A percentile compares a stretch with the other conserved stretches of the same genome.
Evolutionary conservation across 2,797 vertebrate species (phyloP).

Genomic region (Oreortyx pictus): DNA sequence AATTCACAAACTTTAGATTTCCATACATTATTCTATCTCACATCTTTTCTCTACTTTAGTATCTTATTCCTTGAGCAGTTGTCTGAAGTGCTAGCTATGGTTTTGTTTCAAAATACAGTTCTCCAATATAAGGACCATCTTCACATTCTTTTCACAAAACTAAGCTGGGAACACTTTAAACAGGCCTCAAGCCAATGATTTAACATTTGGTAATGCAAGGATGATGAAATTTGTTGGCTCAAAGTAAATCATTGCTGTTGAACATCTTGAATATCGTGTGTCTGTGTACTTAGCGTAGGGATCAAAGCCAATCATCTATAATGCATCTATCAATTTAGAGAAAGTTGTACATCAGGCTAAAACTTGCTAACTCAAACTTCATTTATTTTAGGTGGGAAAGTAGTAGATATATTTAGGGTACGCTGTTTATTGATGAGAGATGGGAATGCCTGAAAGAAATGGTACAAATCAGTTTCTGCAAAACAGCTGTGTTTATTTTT

Average conservation of each 20-base stretch:
- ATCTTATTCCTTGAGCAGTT: background rate
- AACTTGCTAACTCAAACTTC: background rate
- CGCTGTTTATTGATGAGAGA: background rate
- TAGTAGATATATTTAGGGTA: background rate
- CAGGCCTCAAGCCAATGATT: background rate
- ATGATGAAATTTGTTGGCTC: conserved; percentile 1
- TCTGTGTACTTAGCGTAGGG: background rate
- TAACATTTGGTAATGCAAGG: conserved; percentile 20
- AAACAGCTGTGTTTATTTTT: background rate
- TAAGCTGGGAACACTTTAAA: background rate
- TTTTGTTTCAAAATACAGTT: background rate
- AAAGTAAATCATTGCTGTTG: conserved; percentile 3
- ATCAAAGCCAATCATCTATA: conserved; percentile 17
- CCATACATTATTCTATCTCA: background rate
- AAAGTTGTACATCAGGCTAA: background rate
- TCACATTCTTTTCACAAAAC: background rate
- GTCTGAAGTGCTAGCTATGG: background rate
- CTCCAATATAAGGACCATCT: background rate
- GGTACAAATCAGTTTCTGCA: background rate
- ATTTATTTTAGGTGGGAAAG: background rate
- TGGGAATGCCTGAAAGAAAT: background rate
- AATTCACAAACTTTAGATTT: background rate
- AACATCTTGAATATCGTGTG: background rate
- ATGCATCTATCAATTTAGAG: background rate
- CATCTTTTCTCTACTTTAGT: background rate